Evolutionary conservation across 2,797 vertebrate species (phyloP).

Genomic region (Melanotaenia boesemani): DNA sequence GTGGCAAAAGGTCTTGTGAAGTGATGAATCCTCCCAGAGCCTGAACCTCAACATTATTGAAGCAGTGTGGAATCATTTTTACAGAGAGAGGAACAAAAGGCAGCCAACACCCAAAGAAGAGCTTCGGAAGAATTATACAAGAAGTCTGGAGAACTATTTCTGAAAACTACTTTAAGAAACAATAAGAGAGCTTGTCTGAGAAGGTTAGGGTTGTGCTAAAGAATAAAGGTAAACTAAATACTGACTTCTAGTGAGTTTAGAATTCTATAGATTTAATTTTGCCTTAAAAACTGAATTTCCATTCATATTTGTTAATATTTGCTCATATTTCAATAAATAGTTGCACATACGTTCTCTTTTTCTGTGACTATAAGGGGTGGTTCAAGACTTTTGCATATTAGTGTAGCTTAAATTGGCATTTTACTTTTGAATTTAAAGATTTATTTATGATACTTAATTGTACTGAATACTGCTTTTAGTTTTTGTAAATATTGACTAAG

Average conservation of each 20-base stretch:
- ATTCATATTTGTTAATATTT: background rate
- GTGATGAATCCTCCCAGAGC: background rate
- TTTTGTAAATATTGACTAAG: background rate
- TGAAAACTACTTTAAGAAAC: background rate
- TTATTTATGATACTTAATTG: background rate
- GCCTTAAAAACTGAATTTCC: background rate
- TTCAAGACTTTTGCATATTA: background rate
- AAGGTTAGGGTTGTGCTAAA: background rate
- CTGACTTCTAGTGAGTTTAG: too few species aligned
- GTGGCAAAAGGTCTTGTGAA: background rate
- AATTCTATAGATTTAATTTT: too few species aligned
- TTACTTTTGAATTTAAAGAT: background rate
- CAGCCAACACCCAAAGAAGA: background rate
- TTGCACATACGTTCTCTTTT: background rate
- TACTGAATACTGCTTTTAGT: background rate
- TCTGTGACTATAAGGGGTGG: background rate
- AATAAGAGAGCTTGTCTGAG: background rate
- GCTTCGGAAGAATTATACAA: background rate
- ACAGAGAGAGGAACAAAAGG: background rate
- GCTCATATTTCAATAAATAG: background rate
- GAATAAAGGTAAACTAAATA: background rate
- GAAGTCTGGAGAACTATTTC: background rate
- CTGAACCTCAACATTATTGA: background rate
- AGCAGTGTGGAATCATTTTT: background rate
- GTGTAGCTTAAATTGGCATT: background rate